Conservation (phyloP, 2,888 invertebrate species). For the Amphipoea lucens region DNA sequence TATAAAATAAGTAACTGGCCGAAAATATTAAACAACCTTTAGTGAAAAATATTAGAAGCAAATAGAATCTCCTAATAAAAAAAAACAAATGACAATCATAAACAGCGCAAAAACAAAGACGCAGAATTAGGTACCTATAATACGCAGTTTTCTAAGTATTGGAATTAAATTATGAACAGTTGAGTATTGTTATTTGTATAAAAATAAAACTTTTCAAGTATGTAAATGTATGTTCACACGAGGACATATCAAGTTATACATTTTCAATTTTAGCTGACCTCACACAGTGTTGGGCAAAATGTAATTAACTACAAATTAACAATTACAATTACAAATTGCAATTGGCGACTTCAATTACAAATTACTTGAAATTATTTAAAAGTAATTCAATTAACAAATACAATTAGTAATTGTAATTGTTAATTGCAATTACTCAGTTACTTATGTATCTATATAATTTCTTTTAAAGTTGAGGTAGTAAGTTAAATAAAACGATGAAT, state of each 20-base stretch:
- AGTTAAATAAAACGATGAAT: too few species aligned
- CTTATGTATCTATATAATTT: too few species aligned
- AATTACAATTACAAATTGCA: too few species aligned
- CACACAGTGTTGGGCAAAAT: not conserved
- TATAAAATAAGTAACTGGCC: conserved; percentile 18
- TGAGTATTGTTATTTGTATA: conserved; percentile 17
- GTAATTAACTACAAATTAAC: too few species aligned
- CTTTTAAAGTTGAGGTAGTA: too few species aligned
- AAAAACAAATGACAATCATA: conserved; percentile 43
- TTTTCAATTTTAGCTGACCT: too few species aligned
- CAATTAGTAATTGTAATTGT: too few species aligned
- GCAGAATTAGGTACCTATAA: not conserved
- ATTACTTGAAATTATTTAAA: too few species aligned
- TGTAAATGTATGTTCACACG: not conserved
- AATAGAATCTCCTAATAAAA: not conserved
- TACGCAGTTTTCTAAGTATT: not conserved
- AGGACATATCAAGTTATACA: too few species aligned
- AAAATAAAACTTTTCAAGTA: conserved; percentile 5
- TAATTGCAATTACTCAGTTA: too few species aligned
- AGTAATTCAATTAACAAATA: too few species aligned
- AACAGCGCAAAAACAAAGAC: not conserved
- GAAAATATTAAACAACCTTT: not conserved
- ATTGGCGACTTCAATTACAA: too few species aligned
- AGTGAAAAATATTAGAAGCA: not conserved
- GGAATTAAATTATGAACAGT: not conserved